phyloP scores from a whole-genome alignment of 2,113 vertebrate genomes.

The Conger conger region DNA sequence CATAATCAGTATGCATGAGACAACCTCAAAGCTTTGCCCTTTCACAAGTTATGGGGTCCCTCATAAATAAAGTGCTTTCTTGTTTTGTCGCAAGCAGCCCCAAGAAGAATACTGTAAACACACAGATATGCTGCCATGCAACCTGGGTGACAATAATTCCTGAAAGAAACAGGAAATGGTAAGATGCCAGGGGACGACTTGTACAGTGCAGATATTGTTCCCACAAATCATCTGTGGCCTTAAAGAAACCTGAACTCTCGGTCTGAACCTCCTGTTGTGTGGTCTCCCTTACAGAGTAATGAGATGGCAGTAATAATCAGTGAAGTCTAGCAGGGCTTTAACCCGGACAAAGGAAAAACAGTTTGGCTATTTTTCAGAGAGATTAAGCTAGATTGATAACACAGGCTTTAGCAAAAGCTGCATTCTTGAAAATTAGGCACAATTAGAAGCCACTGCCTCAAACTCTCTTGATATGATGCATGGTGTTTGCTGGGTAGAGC shows the following conservation, averaged over 20 bases:
- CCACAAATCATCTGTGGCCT: slow-evolving; percentile 3
- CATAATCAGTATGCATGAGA: neutral
- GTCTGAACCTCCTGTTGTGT: neutral
- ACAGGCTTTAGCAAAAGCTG: neutral
- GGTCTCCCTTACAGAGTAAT: neutral
- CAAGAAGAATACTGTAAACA: neutral
- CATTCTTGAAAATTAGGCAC: neutral
- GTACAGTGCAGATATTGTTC: neutral
- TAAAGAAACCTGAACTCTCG: neutral
- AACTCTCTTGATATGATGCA: no score
- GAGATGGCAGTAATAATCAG: neutral
- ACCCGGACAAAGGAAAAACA: neutral
- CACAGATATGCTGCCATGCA: neutral
- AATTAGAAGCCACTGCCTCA: no score
- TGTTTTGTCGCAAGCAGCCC: neutral
- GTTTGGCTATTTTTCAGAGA: neutral
- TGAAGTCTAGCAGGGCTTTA: neutral
- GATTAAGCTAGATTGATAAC: neutral
- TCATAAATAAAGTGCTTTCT: neutral
- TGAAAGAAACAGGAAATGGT: neutral
- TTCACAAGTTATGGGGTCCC: neutral
- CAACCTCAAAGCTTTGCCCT: neutral
- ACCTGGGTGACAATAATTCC: neutral
- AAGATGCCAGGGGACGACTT: neutral
- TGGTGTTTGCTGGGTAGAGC: no score